Conservation (phyloP, 2,113 vertebrate species). For the Phocoena sinus region DNA sequence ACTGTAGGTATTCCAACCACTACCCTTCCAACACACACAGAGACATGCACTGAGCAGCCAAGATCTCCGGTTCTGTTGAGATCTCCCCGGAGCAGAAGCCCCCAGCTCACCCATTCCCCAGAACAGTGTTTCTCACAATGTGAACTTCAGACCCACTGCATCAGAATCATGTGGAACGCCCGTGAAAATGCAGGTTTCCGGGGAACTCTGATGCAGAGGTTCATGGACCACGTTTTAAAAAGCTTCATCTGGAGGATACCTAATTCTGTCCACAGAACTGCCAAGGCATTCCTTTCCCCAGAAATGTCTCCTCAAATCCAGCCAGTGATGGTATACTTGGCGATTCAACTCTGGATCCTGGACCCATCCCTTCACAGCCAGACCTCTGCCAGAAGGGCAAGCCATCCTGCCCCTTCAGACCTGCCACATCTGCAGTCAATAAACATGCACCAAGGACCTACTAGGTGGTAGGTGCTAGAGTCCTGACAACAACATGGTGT, state of each 20-base stretch:
- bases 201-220: neutral
- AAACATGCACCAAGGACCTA: neutral
- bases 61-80: neutral
- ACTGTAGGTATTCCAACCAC: neutral
- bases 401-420: neutral
- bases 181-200: neutral
- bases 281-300: neutral
- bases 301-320: neutral
- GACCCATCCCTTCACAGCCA: neutral
- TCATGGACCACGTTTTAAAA: neutral
- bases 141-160: neutral
- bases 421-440: neutral
- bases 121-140: neutral
- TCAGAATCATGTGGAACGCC: neutral
- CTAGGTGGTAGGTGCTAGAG: neutral
- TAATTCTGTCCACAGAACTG: neutral
- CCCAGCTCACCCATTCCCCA: neutral
- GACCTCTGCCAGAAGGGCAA: neutral
- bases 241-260: neutral
- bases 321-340: neutral
- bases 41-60: neutral
- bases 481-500: neutral
- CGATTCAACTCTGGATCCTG: neutral
- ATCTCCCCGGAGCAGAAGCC: neutral
- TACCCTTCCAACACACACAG: neutral